Conservation (phyloP, 2,113 vertebrate genomes). For the Chaenocephalus aceratus region DNA sequence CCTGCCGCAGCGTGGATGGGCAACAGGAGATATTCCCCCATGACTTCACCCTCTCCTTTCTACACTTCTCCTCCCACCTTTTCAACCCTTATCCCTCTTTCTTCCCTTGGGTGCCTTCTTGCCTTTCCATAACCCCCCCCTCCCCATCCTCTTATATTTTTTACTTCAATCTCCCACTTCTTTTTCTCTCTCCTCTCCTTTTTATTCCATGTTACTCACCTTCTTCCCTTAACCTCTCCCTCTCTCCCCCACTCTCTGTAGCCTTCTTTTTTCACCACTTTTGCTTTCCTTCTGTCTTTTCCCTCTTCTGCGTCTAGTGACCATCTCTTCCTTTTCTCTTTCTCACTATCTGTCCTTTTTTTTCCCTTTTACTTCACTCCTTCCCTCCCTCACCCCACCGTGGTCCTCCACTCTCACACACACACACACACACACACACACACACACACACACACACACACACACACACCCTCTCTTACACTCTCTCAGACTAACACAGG, state of each 20-base stretch:
- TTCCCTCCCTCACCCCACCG: conserved; percentile 27
- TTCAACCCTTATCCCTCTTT: conserved; percentile 67
- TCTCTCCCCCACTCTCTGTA: conserved; percentile 1
- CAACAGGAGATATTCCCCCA: conserved; percentile 69
- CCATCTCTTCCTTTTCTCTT: conserved; percentile 48
- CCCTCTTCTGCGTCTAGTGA: conserved; percentile 51
- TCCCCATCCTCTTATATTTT: conserved; percentile 16
- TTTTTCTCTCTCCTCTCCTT: conserved; percentile 16
- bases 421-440: no score
- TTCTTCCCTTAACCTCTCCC: not conserved
- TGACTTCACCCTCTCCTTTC: conserved; percentile 73
- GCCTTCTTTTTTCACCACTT: conserved; percentile 36
- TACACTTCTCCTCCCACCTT: conserved; percentile 78
- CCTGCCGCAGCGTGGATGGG: conserved; percentile 59
- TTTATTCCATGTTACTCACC: conserved; percentile 16
- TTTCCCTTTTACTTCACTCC: conserved; percentile 38
- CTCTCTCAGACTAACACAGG: conserved; percentile 68
- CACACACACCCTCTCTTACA: conserved; percentile 47
- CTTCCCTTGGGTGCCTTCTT: conserved; percentile 67
- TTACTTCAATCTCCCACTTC: conserved; percentile 25
- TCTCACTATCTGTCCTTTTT: conserved; percentile 53
- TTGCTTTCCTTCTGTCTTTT: conserved; percentile 34
- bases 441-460: conserved; percentile 24
- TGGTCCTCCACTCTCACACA: conserved; percentile 8
- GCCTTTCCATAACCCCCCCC: conserved; percentile 40